Evolutionary conservation across 2,113 vertebrate genomes (phyloP), one percentile per base, ranked within the genome.

Genomic region (Syngnathus floridae): DNA sequence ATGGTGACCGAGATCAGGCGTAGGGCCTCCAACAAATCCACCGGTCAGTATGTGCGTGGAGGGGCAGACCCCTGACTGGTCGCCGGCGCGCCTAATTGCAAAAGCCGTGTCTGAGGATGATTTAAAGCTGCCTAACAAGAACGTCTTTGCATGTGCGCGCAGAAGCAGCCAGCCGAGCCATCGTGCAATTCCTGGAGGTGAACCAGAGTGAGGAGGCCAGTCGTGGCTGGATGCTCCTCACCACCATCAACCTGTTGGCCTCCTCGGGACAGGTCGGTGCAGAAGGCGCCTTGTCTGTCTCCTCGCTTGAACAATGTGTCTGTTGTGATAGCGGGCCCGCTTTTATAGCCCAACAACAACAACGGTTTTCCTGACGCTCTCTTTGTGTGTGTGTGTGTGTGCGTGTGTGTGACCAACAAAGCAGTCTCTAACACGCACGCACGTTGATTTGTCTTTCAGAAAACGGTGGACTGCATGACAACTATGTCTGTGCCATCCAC

Each of bases 401-500:
- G 55, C 19, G 64, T 38, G 56, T 38, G 35, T 59, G 35, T 38
- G 16, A 11, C 4, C 13, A 31, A 48, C 46, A 48, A 48, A 19
- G 46, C 46, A 14, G 46, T 49, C 17, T 49, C 6, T 10, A 52
- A 52, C n/a, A 4, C 43, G 13, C 13, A 13, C 13, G 13, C 40
- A 11, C 43, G 4, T 14, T 7, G 1, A 19, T 3, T 12, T 9
- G 12, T 21, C 19, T 5, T 46, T 31, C 70, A 99, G 97, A 99
- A 98, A 97, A 98, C 97, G 0, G 96, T 98, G 92, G 96, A 99
- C 93, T 99, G 96, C 92, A 99, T 99, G 97, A 99, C 97, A 36
- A 99, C 97, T 56, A 99, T 99, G 96, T 98, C 97, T 0, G 94
- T 98, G 66, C 96, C 97, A 83, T 99, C 96, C 90, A 98, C 97